Conservation (phyloP, 2,888 invertebrate species). For the Colostygia pectinataria region DNA sequence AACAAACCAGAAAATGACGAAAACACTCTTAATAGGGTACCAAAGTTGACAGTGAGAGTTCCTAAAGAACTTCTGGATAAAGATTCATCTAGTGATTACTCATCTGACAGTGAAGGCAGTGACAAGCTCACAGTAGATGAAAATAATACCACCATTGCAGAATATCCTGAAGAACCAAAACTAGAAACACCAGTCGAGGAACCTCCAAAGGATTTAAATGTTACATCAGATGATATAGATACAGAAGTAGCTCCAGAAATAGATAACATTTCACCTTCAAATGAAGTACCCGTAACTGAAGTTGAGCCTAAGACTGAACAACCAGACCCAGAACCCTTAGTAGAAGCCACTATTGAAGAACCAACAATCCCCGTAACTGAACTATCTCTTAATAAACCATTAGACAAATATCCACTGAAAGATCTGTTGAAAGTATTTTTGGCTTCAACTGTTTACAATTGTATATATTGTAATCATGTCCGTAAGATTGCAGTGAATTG, state of each 20-base stretch:
- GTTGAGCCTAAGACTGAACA: slow-evolving; percentile 63
- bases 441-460: slow-evolving; percentile 85
- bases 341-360: slow-evolving; percentile 62
- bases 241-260: slow-evolving; percentile 38
- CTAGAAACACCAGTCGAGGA: slow-evolving; percentile 30
- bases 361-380: slow-evolving; percentile 86
- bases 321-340: slow-evolving; percentile 48
- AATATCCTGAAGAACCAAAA: slow-evolving; percentile 35
- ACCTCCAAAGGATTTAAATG: slow-evolving; percentile 29
- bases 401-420: slow-evolving; percentile 89
- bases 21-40: slow-evolving; percentile 82
- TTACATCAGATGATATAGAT: slow-evolving; percentile 38
- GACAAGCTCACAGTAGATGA: slow-evolving; percentile 84
- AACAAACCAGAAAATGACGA: slow-evolving; percentile 67
- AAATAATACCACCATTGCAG: slow-evolving; percentile 51
- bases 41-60: slow-evolving; percentile 87
- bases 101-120: slow-evolving; percentile 84
- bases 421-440: slow-evolving; percentile 89
- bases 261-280: slow-evolving; percentile 25
- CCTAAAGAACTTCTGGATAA: slow-evolving; percentile 83
- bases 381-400: slow-evolving; percentile 87
- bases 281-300: slow-evolving; percentile 42
- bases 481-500: slow-evolving; percentile 93
- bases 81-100: slow-evolving; percentile 78
- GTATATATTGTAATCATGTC: slow-evolving; percentile 94